A percentile compares a stretch with the other conserved stretches of the same genome.
Evolutionary conservation across 2,797 vertebrate genomes (phyloP).

Genomic region (Coregonus sp.): DNA sequence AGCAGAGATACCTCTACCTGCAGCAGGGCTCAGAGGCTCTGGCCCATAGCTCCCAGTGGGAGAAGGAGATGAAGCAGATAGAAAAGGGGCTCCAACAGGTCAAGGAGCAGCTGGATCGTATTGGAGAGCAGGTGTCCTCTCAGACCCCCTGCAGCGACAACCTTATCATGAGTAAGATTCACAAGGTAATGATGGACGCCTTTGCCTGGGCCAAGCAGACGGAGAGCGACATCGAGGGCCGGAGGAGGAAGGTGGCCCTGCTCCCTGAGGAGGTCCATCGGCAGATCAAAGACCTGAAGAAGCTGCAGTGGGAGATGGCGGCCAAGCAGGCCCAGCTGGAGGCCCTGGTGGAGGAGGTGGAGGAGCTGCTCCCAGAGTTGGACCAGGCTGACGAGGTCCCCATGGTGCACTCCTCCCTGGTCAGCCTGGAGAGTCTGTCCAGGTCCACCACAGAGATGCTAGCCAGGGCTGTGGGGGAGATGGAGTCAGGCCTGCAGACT

Average conservation of each 20-base stretch:
- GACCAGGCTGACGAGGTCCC: slow-evolving; percentile 62
- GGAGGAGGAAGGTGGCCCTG: slow-evolving; percentile 75
- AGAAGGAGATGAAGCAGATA: slow-evolving; percentile 74
- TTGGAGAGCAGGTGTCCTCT: slow-evolving; percentile 60
- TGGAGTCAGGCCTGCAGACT: slow-evolving; percentile 82
- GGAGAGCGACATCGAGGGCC: slow-evolving; percentile 69
- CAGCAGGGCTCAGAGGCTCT: slow-evolving; percentile 73
- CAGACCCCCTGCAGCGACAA: slow-evolving; percentile 63
- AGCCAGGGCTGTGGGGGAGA: slow-evolving; percentile 73
- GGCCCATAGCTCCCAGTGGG: slow-evolving; percentile 73
- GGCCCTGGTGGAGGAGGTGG: slow-evolving; percentile 75
- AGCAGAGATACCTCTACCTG: slow-evolving; percentile 70
- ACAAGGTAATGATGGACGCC: slow-evolving; percentile 76
- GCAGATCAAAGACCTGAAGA: slow-evolving; percentile 83
- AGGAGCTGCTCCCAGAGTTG: slow-evolving; percentile 67
- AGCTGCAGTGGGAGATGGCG: slow-evolving; percentile 74
- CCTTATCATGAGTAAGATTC: slow-evolving; percentile 73
- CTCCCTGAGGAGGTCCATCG: slow-evolving; percentile 82
- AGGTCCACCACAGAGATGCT: slow-evolving; percentile 78
- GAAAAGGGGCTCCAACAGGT: slow-evolving; percentile 72
- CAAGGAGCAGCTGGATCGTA: slow-evolving; percentile 68
- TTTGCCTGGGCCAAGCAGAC: slow-evolving; percentile 82
- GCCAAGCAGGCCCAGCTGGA: slow-evolving; percentile 76
- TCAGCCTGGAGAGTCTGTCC: slow-evolving; percentile 77
- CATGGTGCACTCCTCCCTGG: slow-evolving; percentile 72